Conservation (phyloP, 2,113 vertebrate genomes). For the Dromiciops gliroides region DNA sequence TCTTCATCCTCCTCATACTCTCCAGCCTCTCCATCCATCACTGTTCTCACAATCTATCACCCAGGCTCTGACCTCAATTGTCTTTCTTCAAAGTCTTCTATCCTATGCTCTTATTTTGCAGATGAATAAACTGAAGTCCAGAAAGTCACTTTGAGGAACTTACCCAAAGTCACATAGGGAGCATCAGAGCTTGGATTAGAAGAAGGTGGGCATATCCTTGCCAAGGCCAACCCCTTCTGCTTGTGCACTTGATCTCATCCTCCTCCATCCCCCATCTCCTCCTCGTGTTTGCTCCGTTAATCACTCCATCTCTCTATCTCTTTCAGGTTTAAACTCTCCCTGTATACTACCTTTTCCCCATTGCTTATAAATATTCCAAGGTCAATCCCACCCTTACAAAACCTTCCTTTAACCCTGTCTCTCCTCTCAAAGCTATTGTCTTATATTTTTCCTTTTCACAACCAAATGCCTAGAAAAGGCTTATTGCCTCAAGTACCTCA, state of each 20-base stretch:
- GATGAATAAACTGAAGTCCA: background rate
- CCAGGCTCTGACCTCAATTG: background rate
- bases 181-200: background rate
- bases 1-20: background rate
- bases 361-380: too few species aligned
- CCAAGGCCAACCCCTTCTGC: background rate
- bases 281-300: background rate
- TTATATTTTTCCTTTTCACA: background rate
- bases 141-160: background rate
- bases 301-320: background rate
- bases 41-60: background rate
- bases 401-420: background rate
- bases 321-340: background rate
- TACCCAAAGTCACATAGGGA: background rate
- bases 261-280: background rate
- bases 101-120: background rate
- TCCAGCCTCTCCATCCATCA: background rate
- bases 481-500: background rate
- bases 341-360: background rate
- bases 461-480: too few species aligned
- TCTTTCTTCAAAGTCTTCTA: background rate
- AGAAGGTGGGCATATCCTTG: too few species aligned
- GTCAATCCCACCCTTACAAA: background rate
- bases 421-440: background rate
- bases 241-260: background rate